A percentile compares a stretch with the other conserved stretches of the same genome.
Evolutionary conservation across 2,888 invertebrate species (phyloP).

Genomic region (Nemotelus nigrinus): DNA sequence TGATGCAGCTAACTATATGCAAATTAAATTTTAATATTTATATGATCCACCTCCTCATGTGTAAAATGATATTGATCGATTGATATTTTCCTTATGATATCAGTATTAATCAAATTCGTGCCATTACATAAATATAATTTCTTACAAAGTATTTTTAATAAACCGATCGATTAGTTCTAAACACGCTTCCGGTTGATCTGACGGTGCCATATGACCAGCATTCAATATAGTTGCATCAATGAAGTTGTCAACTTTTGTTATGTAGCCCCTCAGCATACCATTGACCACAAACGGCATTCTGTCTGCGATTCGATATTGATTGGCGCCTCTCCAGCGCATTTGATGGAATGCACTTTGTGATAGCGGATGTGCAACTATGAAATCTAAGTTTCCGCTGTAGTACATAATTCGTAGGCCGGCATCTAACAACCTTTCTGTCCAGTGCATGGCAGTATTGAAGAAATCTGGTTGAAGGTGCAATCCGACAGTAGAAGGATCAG

Average conservation of each 20-base stretch:
- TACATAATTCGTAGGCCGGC: constrained; percentile 64
- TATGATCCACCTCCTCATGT: no score
- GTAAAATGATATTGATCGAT: no score
- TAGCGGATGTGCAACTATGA: constrained; percentile 74
- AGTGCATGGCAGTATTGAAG: constrained; percentile 69
- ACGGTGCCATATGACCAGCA: constrained; percentile 76
- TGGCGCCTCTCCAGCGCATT: constrained; percentile 66
- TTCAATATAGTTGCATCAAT: constrained; percentile 71
- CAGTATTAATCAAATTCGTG: no score
- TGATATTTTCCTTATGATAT: no score
- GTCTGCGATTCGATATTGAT: constrained; percentile 65
- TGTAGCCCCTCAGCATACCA: constrained; percentile 69
- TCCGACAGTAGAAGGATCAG: constrained; percentile 67
- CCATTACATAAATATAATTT: background rate
- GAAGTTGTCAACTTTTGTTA: constrained; percentile 68
- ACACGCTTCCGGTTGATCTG: constrained; percentile 71
- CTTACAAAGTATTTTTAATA: constrained; percentile 58
- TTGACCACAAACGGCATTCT: constrained; percentile 66
- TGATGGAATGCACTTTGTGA: constrained; percentile 68
- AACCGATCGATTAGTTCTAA: constrained; percentile 72
- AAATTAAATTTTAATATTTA: no score
- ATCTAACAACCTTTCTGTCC: constrained; percentile 68
- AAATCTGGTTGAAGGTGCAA: constrained; percentile 67
- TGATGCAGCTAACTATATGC: no score
- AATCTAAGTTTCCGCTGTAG: constrained; percentile 69